Conservation (phyloP, 2,113 vertebrate genomes). For the Channa argus region DNA sequence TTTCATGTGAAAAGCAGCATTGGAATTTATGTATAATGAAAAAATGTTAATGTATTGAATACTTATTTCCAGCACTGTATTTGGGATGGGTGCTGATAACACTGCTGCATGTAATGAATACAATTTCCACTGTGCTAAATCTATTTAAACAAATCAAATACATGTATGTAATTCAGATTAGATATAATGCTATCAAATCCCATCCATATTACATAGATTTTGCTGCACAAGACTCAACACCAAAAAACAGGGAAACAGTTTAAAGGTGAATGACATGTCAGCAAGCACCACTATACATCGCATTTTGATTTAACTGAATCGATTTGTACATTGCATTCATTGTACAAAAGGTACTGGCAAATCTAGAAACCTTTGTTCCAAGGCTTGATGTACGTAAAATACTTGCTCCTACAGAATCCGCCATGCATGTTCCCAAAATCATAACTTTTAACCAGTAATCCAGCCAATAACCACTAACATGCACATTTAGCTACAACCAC, state of each 20-base stretch:
- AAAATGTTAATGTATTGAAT: too few relatives aligned
- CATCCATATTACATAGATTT: neutral
- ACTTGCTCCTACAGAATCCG: neutral
- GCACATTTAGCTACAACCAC: neutral
- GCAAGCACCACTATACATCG: neutral
- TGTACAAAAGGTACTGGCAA: neutral
- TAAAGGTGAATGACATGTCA: neutral
- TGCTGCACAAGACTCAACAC: neutral
- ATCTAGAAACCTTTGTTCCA: neutral
- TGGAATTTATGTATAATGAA: too few relatives aligned
- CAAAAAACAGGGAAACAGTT: neutral
- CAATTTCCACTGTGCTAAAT: too few relatives aligned
- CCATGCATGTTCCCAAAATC: slow-evolving; percentile 1
- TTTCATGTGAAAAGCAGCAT: too few relatives aligned
- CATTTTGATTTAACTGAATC: neutral
- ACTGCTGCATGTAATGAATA: too few relatives aligned
- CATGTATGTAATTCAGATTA: neutral
- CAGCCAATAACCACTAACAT: neutral
- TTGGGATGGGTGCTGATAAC: too few relatives aligned
- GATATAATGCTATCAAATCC: neutral
- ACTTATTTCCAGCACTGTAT: too few relatives aligned
- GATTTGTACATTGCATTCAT: neutral
- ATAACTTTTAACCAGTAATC: slow-evolving; percentile 8
- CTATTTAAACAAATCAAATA: too few relatives aligned
- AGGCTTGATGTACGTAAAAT: neutral